Evolutionary conservation across 2,888 invertebrate species (phyloP), one percentile per base, ranked within the genome.

Genomic region (Pardosa pseudoannulata): DNA sequence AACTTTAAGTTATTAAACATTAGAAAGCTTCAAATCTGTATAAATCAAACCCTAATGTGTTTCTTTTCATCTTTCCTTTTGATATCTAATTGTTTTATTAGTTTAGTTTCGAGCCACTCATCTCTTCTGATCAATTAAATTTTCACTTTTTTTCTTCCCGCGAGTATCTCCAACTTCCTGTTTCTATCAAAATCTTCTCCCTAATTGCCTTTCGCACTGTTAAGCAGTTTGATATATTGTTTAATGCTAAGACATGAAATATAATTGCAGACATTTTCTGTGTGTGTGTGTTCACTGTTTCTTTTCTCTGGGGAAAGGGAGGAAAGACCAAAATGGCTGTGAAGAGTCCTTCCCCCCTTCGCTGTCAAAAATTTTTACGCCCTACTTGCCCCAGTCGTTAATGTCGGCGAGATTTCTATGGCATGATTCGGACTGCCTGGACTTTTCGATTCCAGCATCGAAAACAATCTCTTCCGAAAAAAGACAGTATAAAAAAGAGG

Each of bases 381-480:
- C 79, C 85, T 86, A 79, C 85, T 86, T 86, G 79, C 62, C 74
- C 68, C 78, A 85, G 73, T 86, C 85, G 72, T 86, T 86, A 86
- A 86, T 79, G 85, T 64, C 46, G 85, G 56, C 64, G 68, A 86
- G 36, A 74, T 79, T 79, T 86, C 79, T 86, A 86, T 86, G 64
- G 74, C 62, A 74, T 86, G 70, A 79, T 79, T 86, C 73, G 73
- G 73, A 78, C 70, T 68, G n/a, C 74, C 36, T 68, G 81, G 13
- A 72, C 67, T 78, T 50, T 78, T 83, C 78, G 41, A 76, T 36
- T 67, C 36, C 23, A 32, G 19, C 32, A 19, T 32, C 11, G 27
- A 9, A 19, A 3, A 19, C 67, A 32, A 32, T n/a, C n/a, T 67
- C 32, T 16, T 32, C 11, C 28, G 67, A 67, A 67, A 31, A 67